A percentile compares a stretch with the other conserved stretches of the same genome.
Conservation (phyloP, 2,888 invertebrate genomes). For the Drosophila greeni region DNA sequence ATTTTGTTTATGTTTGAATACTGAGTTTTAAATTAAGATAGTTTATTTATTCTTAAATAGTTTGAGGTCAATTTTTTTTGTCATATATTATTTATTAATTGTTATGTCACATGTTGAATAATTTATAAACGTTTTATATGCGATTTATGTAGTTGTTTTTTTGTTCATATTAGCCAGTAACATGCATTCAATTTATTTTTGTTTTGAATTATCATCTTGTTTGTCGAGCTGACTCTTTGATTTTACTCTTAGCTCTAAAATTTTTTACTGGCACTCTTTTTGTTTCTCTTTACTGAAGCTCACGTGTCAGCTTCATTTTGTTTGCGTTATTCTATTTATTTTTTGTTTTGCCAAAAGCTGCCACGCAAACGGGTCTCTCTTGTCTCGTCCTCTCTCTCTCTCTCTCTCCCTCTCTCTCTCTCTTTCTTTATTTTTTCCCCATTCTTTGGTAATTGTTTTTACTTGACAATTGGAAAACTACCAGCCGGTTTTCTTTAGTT, state of each 20-base stretch:
- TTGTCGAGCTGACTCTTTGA: background rate
- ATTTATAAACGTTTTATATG: background rate
- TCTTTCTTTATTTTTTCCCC: slow-evolving; percentile 11
- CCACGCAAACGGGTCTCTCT: slow-evolving; percentile 35
- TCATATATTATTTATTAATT: background rate
- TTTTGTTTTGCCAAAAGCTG: slow-evolving; percentile 32
- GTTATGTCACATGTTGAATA: too few relatives aligned
- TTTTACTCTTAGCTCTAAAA: slow-evolving; percentile 14
- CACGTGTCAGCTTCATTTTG: slow-evolving; percentile 38
- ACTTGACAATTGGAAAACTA: slow-evolving; percentile 54
- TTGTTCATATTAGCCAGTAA: background rate
- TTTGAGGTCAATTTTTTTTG: background rate
- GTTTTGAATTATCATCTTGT: background rate
- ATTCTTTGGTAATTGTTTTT: slow-evolving; percentile 43
- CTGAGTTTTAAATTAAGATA: too few relatives aligned
- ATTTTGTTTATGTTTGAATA: background rate
- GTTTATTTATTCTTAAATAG: too few relatives aligned
- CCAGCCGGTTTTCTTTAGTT: slow-evolving; percentile 53
- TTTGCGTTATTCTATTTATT: slow-evolving; percentile 10
- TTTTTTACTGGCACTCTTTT: slow-evolving; percentile 32
- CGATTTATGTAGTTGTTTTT: background rate
- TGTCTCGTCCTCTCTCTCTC: background rate
- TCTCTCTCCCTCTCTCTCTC: background rate
- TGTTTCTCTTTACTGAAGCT: slow-evolving; percentile 16
- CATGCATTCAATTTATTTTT: background rate